A percentile compares a stretch with the other conserved stretches of the same genome.
Evolutionary conservation across 2,797 vertebrate genomes (phyloP).

Genomic region (Pseudomugil tenellus): DNA sequence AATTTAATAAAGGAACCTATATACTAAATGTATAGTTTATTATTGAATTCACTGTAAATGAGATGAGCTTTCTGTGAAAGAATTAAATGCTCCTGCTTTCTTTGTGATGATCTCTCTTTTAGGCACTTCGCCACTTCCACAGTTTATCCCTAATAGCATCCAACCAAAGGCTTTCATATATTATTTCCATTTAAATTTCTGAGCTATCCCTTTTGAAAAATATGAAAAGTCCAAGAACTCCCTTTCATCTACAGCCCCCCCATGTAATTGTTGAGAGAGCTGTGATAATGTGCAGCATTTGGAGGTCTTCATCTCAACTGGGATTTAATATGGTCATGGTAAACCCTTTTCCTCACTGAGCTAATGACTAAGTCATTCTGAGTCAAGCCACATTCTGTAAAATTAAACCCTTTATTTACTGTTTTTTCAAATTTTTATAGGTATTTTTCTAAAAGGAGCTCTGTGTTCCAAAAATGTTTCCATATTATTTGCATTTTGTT

Average conservation of each 20-base stretch:
- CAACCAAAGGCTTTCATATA: slow-evolving; percentile 43
- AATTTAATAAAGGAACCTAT: not conserved
- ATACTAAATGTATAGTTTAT: slow-evolving; percentile 20
- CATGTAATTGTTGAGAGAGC: slow-evolving; percentile 72
- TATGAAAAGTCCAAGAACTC: slow-evolving; percentile 58
- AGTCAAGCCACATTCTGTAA: slow-evolving; percentile 66
- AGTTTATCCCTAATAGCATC: slow-evolving; percentile 41
- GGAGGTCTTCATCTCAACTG: slow-evolving; percentile 55
- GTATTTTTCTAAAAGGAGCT: slow-evolving; percentile 2
- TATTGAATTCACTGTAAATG: slow-evolving; percentile 23
- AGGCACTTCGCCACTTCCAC: slow-evolving; percentile 40
- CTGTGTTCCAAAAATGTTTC: slow-evolving; percentile 41
- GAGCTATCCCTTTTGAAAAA: slow-evolving; percentile 62
- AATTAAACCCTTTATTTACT: slow-evolving; percentile 62
- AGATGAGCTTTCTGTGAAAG: slow-evolving; percentile 31
- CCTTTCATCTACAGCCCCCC: slow-evolving; percentile 71
- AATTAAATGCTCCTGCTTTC: slow-evolving; percentile 14
- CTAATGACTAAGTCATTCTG: slow-evolving; percentile 68
- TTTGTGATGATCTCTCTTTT: slow-evolving; percentile 33
- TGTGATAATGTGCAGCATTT: slow-evolving; percentile 60
- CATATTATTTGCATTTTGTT: slow-evolving; percentile 64
- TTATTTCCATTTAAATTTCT: slow-evolving; percentile 64
- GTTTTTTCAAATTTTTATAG: not conserved
- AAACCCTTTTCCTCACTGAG: slow-evolving; percentile 70
- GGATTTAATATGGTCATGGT: slow-evolving; percentile 72